Base-by-base conservation (phyloP, 2,888 invertebrate genomes). In the Himalopsyche kuldschensis region DNA sequence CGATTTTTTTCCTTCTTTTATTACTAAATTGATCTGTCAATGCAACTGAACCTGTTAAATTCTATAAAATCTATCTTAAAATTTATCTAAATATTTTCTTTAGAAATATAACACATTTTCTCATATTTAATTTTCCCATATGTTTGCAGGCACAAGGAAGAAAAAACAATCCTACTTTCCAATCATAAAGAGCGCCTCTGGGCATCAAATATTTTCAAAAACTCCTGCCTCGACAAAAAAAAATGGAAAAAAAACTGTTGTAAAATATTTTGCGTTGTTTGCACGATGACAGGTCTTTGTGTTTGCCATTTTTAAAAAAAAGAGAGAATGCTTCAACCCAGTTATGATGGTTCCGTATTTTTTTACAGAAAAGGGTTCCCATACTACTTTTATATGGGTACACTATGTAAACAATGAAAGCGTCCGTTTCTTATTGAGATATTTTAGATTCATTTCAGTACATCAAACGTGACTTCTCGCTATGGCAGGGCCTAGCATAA, bases 121-220 rank as follows among this genome's bases (percentile, higher is more conserved):
- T 41, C 11, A 41, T 41, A 41, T 15, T 15, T 20, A 10, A 20
- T 55, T 1, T 20, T 24, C 20, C n/a, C 17, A n/a, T 17, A 48
- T 8, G 48, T 24, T 20, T 55, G 55, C 55, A 55, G 15, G 55
- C 24, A 24, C 6, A 55, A 47, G 10, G 35, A 10, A 20, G 20
- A 20, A n/a, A 47, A 20, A 77, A 31, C 31, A 32, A 35, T 31
- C 30, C 32, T 41, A 41, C 80, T 41, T 69, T 76, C 55, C 63
- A 76, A 75, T 80, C 41, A 48, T 76, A 80, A 80, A 83, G 83
- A 77, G 24, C 15, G 80, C 83, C 78, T 47, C 63, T 32, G 80
- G 83, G 80, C 46, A 63, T 80, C 83, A 83, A 83, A 83, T 81
- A 83, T 83, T 83, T 82, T 46, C 55, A 41, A 24, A 35, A 41